phyloP scores from a whole-genome alignment of 2,113 vertebrate species.

The Gopherus flavomarginatus region DNA sequence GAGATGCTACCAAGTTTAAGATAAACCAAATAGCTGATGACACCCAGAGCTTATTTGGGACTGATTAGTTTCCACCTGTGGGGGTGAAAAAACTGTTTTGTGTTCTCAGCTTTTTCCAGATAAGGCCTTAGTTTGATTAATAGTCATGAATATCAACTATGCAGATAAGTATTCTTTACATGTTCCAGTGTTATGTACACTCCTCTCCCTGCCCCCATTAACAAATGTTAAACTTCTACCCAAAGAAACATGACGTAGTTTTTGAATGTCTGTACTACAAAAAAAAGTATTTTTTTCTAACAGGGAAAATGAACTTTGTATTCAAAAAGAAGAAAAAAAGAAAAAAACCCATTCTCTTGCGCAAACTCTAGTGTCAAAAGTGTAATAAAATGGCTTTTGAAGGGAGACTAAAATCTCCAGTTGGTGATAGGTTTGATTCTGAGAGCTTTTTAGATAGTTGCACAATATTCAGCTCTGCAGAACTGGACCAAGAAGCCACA shows the following conservation, averaged over 20 bases:
- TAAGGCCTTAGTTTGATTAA: conserved; percentile 79
- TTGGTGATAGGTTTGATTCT: conserved; percentile 38
- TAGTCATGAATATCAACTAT: conserved; percentile 78
- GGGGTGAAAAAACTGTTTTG: conserved; percentile 21
- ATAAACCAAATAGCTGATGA: background rate
- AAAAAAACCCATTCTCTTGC: conserved; percentile 42
- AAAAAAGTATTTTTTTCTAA: conserved; percentile 71
- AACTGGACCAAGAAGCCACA: conserved; percentile 34
- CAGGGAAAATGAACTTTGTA: conserved; percentile 58
- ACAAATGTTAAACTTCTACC: conserved; percentile 69
- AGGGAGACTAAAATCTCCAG: conserved; percentile 8
- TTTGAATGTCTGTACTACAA: conserved; percentile 74
- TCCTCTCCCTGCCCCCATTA: conserved; percentile 48
- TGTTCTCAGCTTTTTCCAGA: conserved; percentile 68
- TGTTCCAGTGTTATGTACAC: conserved; percentile 62
- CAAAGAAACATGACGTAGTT: conserved; percentile 80
- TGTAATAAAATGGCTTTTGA: conserved; percentile 45
- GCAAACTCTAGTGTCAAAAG: conserved; percentile 7
- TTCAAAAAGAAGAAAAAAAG: conserved; percentile 24
- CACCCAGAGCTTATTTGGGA: conserved; percentile 36
- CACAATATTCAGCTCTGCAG: conserved; percentile 38
- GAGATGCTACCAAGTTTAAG: background rate
- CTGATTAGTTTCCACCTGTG: conserved; percentile 18
- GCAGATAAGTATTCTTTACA: conserved; percentile 66
- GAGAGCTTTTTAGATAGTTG: conserved; percentile 31